Evolutionary conservation across 1,140 invertebrate genomes (phyloP), one percentile per base, ranked within the genome.

Genomic region (Heliconius himera): DNA sequence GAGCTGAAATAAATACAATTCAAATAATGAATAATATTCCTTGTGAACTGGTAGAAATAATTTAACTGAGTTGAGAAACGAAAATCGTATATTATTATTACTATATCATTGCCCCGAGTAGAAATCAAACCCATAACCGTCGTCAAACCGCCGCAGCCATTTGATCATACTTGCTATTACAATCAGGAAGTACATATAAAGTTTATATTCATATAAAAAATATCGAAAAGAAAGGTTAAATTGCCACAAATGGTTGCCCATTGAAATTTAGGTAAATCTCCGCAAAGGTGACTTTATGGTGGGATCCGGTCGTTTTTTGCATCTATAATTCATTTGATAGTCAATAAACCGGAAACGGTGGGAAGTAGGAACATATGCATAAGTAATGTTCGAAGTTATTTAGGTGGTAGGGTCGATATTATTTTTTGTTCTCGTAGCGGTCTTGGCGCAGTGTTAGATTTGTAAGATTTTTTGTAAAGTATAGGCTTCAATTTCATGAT

Each of bases 291-390:
- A 73, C 26, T 78, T 78, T 73, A 78, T 73, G 29, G 66, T 60
- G 51, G 70, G 49, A 60, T 54, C 38, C 29, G 22, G 76, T 60
- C 70, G 70, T 73, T 78, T 78, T 73, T 78, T 71, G 71, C 72
- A 78, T 78, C 73, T 78, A 78, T 78, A 78, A 78, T 78, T 78
- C 76, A 78, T 51, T 56, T 38, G 13, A 38, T 46, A 77, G 70
- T 70, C 76, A 36, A 56, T 73, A 56, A 78, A 78, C 51, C 46
- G 76, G 74, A 66, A 66, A 26, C 60, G 60, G 22, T 66, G 60
- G 26, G 60, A 66, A 66, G 11, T 29, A 66, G 60, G 60, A 66
- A 13, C 60, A 66, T 66, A 66, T 66, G 60, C 60, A 66, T 66
- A 29, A 26, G 60, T 66, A 66, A 66, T 66, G 60, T 22, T 29